A percentile compares a stretch with the other conserved stretches of the same genome.
Evolutionary conservation across 1,140 invertebrate species (phyloP).

Genomic region (Drosophila truncata): DNA sequence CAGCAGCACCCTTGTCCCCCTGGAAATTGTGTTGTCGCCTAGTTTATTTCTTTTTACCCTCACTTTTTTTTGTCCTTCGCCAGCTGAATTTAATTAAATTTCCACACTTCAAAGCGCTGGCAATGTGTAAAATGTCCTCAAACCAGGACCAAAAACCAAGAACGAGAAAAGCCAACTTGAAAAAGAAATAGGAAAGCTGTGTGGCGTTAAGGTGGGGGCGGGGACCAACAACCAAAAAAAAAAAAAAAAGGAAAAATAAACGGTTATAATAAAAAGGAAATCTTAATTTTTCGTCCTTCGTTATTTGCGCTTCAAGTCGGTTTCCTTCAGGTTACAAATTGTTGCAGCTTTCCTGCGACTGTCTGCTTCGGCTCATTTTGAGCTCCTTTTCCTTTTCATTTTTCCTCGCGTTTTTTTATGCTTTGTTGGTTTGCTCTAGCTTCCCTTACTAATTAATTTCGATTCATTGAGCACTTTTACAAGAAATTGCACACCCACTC

Average conservation of each 20-base stretch:
- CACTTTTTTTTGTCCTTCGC: slow-evolving; percentile 48
- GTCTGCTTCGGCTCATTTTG: slow-evolving; percentile 31
- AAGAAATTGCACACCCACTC: slow-evolving; percentile 81
- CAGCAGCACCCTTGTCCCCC: slow-evolving; percentile 25
- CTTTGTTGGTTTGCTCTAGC: slow-evolving; percentile 58
- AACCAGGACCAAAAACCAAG: slow-evolving; percentile 35
- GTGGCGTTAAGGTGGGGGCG: neutral
- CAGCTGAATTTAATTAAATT: slow-evolving; percentile 83
- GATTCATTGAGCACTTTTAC: slow-evolving; percentile 84
- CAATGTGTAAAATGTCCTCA: slow-evolving; percentile 76
- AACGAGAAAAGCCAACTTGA: slow-evolving; percentile 62
- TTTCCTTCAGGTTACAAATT: slow-evolving; percentile 79
- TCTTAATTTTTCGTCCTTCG: slow-evolving; percentile 77
- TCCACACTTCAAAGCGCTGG: slow-evolving; percentile 79
- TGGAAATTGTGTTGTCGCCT: slow-evolving; percentile 78
- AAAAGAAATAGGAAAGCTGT: slow-evolving; percentile 41
- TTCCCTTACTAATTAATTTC: slow-evolving; percentile 82
- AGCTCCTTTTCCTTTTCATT: slow-evolving; percentile 27
- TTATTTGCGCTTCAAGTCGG: slow-evolving; percentile 69
- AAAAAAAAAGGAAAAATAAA: slow-evolving; percentile 31
- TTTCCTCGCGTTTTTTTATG: slow-evolving; percentile 34
- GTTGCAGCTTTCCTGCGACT: slow-evolving; percentile 42
- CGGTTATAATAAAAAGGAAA: slow-evolving; percentile 73
- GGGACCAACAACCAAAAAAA: neutral
- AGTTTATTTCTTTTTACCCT: slow-evolving; percentile 63